Percentiles rank a stretch among this genome's conserved stretches.
These are phyloP conservation scores for Psittacula echo DNA, from an alignment of 2,797 vertebrate genomes.

Conservation along the genomic window DNA sequence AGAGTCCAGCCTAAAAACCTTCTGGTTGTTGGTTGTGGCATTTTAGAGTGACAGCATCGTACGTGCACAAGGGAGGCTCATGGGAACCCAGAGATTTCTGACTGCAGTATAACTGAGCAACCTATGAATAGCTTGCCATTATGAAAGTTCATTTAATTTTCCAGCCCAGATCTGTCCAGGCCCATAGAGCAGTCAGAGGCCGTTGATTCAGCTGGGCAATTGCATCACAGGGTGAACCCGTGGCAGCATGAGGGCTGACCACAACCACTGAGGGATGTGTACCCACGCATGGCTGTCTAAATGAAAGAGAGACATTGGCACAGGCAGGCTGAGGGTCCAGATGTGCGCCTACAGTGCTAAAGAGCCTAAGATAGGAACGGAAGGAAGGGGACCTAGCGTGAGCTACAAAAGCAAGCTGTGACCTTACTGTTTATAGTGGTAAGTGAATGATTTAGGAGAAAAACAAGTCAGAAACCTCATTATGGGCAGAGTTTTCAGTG, in stretches of 20 bases:
- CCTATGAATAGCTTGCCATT: neutral
- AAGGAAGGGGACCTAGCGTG: neutral
- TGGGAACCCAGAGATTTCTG: conserved; percentile 30
- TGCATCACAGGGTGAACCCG: neutral
- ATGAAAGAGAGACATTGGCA: conserved; percentile 7
- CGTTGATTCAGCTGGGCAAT: neutral
- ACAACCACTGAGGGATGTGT: neutral
- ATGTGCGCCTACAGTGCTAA: neutral
- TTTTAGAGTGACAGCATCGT: neutral
- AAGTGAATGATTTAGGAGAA: neutral
- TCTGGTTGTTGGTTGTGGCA: neutral
- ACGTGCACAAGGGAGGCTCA: neutral
- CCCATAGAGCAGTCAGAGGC: neutral
- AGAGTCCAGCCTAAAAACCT: neutral
- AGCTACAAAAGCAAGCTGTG: conserved; percentile 53
- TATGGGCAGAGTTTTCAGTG: neutral
- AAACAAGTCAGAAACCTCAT: neutral
- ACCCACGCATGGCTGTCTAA: conserved; percentile 11
- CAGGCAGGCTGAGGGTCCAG: neutral
- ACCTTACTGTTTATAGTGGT: conserved; percentile 23
- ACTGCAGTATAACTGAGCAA: neutral
- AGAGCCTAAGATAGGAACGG: neutral
- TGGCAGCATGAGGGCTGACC: neutral
- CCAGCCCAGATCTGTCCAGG: neutral
- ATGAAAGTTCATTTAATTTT: neutral